Evolutionary conservation across 2,797 vertebrate genomes (phyloP), one percentile per base, ranked within the genome.

Genomic region (Esox masquinongy): DNA sequence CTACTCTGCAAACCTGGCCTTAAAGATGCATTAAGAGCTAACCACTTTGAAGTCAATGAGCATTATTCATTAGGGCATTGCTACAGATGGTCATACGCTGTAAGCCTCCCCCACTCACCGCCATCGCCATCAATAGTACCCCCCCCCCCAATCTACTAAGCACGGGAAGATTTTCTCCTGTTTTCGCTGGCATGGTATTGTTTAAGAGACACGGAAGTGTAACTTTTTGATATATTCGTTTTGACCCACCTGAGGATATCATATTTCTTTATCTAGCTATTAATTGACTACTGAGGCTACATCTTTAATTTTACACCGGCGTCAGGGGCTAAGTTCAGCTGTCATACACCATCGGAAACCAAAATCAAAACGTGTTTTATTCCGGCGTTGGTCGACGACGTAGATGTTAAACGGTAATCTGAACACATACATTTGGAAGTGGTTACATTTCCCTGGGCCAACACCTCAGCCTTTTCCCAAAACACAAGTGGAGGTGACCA

Each of bases 21-120:
- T 93, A 85, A 91, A 93, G 92, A 94, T 94, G 93, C 92, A 91
- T 89, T 87, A 79, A 90, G 87, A 91, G 87, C 90, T 88, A 87
- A 80, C 74, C 85, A 86, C 90, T 88, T 74, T 79, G 86, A 91
- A 91, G 91, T 90, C 90, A 89, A 87, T 80, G 88, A 92, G 90
- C 85, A 83, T 92, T 87, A 84, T 86, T 92, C 90, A 92, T 91
- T 89, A 92, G 91, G 90, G 74, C 80, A 83, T 64, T 59, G 78
- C 88, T 90, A 89, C 92, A 94, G 93, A 94, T 94, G 92, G 93
- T 88, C 91, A 69, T 82, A 82, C 77, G 83, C 86, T 71, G 87
- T 92, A 92, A 92, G 87, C 91, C 90, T 85, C 68, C 29, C 50
- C 43, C 74, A 34, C 51, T 50, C 74, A 53, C 34, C 19, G 17